These are phyloP conservation scores for Theodoxus fluviatilis DNA, from an alignment of 2,888 invertebrate genomes.

Conservation along the genomic window DNA sequence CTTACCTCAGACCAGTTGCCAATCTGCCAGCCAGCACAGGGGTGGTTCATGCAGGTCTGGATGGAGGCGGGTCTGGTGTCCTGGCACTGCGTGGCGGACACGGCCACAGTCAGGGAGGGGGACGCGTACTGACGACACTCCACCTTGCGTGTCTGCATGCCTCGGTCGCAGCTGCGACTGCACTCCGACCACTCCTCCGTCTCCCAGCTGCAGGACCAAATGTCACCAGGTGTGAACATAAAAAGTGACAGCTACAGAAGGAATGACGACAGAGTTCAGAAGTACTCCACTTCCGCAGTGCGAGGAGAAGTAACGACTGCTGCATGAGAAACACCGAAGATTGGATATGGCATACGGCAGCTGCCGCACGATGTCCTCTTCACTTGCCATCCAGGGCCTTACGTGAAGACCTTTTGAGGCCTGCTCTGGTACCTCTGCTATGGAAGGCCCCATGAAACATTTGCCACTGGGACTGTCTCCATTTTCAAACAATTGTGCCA, in stretches of 20 bases:
- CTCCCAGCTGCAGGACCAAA: conserved; percentile 73
- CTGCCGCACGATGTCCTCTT: too few species aligned
- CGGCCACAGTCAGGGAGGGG: conserved; percentile 69
- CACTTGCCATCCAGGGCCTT: too few species aligned
- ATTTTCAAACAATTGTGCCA: too few species aligned
- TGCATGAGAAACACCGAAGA: too few species aligned
- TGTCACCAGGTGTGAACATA: not conserved
- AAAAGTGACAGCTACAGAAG: not conserved
- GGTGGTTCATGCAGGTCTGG: conserved; percentile 48
- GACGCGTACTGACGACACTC: conserved; percentile 76
- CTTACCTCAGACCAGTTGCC: conserved; percentile 71
- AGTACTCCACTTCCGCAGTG: too few species aligned
- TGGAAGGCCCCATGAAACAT: too few species aligned
- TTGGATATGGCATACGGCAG: too few species aligned
- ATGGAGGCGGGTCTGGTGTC: conserved; percentile 66
- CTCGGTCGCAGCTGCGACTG: conserved; percentile 78
- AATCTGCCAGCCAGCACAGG: conserved; percentile 68
- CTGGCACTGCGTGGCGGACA: conserved; percentile 74
- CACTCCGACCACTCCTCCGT: conserved; percentile 83
- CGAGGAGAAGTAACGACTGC: too few species aligned
- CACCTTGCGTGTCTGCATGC: conserved; percentile 77
- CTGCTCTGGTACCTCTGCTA: too few species aligned
- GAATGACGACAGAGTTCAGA: too few species aligned
- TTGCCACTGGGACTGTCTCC: too few species aligned
- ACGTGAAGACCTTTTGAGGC: too few species aligned